Conservation (phyloP, 2,888 invertebrate genomes). For the Pseudeuparius sepicola region DNA sequence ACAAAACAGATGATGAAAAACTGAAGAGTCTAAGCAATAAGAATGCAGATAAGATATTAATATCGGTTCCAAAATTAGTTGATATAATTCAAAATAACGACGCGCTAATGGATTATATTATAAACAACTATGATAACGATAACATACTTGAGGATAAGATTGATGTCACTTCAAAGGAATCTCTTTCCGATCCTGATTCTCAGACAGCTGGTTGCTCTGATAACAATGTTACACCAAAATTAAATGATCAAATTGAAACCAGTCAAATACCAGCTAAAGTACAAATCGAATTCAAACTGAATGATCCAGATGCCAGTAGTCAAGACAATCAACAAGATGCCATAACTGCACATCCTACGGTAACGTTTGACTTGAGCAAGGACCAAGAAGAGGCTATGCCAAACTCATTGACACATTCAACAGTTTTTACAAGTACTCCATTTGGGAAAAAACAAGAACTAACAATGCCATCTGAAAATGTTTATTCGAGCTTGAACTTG, state of each 20-base stretch:
- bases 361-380: conserved; percentile 31
- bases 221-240: no score
- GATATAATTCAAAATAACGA: conserved; percentile 33
- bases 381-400: conserved; percentile 31
- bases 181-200: conserved; percentile 20
- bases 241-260: no score
- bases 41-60: not conserved
- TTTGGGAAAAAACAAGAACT: conserved; percentile 22
- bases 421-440: conserved; percentile 30
- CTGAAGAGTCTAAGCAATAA: not conserved
- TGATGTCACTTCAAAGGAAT: conserved; percentile 15
- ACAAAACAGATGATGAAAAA: no score
- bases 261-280: no score
- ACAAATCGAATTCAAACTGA: no score
- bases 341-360: no score
- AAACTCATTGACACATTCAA: conserved; percentile 32
- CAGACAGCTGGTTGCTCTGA: no score
- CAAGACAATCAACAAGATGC: no score
- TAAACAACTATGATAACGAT: conserved; percentile 4
- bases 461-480: conserved; percentile 18
- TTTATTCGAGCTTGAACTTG: conserved; percentile 24
- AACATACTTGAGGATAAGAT: no score
- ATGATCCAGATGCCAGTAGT: no score
- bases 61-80: conserved; percentile 29
- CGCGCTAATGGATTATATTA: conserved; percentile 31